Evolutionary conservation across 2,888 invertebrate species (phyloP).

Genomic region (Caenorhabditis sinica): DNA sequence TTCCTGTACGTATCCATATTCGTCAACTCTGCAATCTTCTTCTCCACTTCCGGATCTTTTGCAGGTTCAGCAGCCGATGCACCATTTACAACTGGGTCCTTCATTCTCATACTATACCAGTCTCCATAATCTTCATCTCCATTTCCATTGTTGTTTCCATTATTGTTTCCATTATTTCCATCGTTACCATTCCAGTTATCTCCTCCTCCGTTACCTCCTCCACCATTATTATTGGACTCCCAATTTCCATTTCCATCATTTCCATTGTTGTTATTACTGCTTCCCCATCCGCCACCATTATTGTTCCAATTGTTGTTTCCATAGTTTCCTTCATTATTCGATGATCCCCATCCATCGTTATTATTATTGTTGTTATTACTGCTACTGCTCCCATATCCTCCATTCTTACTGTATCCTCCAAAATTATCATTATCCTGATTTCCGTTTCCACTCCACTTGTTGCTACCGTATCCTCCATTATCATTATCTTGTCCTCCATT

Average conservation of each 20-base stretch:
- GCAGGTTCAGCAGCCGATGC: conserved; percentile 4
- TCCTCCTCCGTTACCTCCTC: conserved; percentile 10
- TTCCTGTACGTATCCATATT: conserved; percentile 60
- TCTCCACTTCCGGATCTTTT: conserved; percentile 42
- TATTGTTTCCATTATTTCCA: conserved; percentile 34
- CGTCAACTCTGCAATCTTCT: conserved; percentile 54
- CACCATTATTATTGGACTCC: conserved; percentile 28
- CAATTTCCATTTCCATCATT: conserved; percentile 47
- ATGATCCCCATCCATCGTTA: conserved; percentile 34
- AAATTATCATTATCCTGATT: conserved; percentile 29
- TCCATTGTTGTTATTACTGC: conserved; percentile 28
- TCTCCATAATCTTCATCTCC: conserved; percentile 63
- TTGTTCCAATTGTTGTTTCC: conserved; percentile 19
- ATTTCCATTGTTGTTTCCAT: conserved; percentile 41
- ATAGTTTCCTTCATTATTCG: conserved; percentile 33
- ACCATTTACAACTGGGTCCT: conserved; percentile 24
- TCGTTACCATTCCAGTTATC: conserved; percentile 47
- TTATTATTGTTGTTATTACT: conserved; percentile 17
- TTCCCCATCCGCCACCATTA: conserved; percentile 4
- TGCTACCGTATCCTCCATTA: conserved; percentile 26
- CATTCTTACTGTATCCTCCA: conserved; percentile 39
- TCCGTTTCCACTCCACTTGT: conserved; percentile 39
- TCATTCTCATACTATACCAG: conserved; percentile 58
- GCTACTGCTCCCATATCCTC: conserved; percentile 18
- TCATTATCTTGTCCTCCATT: conserved; percentile 28